These are phyloP conservation scores for Calephelis perditalis DNA, from an alignment of 2,888 invertebrate species.

Conservation along the genomic window DNA sequence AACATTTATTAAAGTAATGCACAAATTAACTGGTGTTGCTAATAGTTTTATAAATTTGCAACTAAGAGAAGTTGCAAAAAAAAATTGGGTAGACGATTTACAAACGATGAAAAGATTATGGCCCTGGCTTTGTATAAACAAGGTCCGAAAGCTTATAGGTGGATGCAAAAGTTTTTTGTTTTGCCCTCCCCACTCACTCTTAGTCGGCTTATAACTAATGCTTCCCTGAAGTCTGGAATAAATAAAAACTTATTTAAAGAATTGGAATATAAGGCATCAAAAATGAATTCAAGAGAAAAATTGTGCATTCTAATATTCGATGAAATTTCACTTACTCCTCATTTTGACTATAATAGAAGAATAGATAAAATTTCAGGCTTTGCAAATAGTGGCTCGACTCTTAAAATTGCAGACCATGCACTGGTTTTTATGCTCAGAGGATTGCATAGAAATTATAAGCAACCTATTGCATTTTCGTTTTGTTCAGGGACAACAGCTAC, in stretches of 20 bases:
- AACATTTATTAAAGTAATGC: too few relatives aligned
- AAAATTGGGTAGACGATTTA: too few relatives aligned
- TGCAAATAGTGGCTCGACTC: too few relatives aligned
- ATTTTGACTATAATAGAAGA: too few relatives aligned
- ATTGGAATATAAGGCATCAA: constrained; percentile 16
- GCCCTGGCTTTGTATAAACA: constrained; percentile 14
- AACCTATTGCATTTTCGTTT: constrained; percentile 25
- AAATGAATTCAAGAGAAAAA: too few relatives aligned
- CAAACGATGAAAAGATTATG: too few relatives aligned
- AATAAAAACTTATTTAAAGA: constrained; percentile 25
- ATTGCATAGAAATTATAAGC: constrained; percentile 23
- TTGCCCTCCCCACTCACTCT: constrained; percentile 24
- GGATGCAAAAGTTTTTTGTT: constrained; percentile 22
- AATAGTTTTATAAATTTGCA: too few relatives aligned
- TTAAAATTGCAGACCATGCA: constrained; percentile 23
- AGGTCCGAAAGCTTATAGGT: constrained; percentile 21
- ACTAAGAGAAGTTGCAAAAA: too few relatives aligned
- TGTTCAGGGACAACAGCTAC: constrained; percentile 21
- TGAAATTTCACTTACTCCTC: too few relatives aligned
- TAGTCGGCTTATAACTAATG: constrained; percentile 16
- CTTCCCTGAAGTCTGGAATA: constrained; percentile 19
- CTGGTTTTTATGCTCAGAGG: constrained; percentile 29
- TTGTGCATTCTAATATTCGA: too few relatives aligned
- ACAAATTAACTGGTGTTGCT: too few relatives aligned
- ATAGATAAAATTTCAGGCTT: too few relatives aligned